Percentiles rank a stretch among this genome's conserved stretches.
Conservation (phyloP, 2,797 vertebrate genomes). For the Molossus molossus region DNA sequence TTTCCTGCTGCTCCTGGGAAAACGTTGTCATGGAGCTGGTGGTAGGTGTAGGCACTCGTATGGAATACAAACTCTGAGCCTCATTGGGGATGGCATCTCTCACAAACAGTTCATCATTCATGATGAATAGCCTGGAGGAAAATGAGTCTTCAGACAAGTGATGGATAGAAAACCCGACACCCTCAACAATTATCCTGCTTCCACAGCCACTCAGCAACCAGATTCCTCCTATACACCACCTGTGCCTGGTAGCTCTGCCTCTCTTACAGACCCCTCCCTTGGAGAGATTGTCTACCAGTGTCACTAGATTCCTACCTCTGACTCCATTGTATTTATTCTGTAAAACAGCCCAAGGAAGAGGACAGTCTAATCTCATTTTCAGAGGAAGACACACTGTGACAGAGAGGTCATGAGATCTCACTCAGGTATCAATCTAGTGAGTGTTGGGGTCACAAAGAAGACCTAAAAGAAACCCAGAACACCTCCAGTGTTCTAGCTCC, state of each 20-base stretch:
- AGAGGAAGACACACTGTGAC: not conserved
- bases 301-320: not conserved
- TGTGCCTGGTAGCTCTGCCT: not conserved
- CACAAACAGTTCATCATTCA: constrained; percentile 61
- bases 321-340: not conserved
- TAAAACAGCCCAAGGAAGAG: not conserved
- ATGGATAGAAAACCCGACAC: not conserved
- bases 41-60: not conserved
- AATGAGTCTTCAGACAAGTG: not conserved
- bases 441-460: not conserved
- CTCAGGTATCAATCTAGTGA: not conserved
- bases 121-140: constrained; percentile 21
- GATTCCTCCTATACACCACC: not conserved
- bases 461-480: not conserved
- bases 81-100: not conserved
- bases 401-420: not conserved
- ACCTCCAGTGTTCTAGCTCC: not conserved
- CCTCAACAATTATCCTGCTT: not conserved
- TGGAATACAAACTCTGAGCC: not conserved
- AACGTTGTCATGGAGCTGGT: not conserved
- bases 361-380: not conserved
- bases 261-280: not conserved
- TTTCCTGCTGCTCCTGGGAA: constrained; percentile 30
- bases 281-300: not conserved
- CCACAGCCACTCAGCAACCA: not conserved